Percentiles rank a stretch among this genome's conserved stretches.
These are phyloP conservation scores for Aphelenchoides avenae DNA, from an alignment of 1,140 invertebrate genomes.

Conservation along the genomic window DNA sequence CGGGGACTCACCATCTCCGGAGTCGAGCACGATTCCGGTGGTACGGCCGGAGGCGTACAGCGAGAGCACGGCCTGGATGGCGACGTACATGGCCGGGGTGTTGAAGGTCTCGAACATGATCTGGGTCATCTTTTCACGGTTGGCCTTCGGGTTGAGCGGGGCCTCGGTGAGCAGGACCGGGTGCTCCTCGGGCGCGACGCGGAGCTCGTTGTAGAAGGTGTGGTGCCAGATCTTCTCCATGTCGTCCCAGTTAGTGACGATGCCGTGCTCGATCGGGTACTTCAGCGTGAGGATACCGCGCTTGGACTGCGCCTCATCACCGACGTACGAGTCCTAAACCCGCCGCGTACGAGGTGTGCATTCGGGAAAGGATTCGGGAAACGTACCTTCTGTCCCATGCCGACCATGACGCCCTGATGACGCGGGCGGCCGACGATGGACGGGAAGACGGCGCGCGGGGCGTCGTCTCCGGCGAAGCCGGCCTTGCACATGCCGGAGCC, in stretches of 20 bases:
- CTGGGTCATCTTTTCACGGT: conserved; percentile 67
- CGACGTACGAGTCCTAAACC: conserved; percentile 89
- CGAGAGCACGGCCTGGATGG: conserved; percentile 58
- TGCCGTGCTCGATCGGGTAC: conserved; percentile 65
- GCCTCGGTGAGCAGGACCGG: conserved; percentile 63
- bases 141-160: conserved; percentile 62
- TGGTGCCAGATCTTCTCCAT: conserved; percentile 64
- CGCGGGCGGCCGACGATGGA: no score
- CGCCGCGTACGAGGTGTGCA: no score
- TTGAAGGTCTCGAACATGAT: conserved; percentile 94
- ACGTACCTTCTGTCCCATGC: conserved; percentile 73
- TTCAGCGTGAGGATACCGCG: conserved; percentile 63
- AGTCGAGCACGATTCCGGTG: conserved; percentile 59
- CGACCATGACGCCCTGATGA: conserved; percentile 82
- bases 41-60: conserved; percentile 59
- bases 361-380: conserved; percentile 2
- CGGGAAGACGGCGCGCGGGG: conserved; percentile 68
- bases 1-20: conserved; percentile 56
- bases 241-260: conserved; percentile 66
- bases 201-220: conserved; percentile 67
- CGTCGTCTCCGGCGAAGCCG: conserved; percentile 68
- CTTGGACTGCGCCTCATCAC: conserved; percentile 81
- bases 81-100: conserved; percentile 67
- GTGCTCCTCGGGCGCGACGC: conserved; percentile 65
- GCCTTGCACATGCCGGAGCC: conserved; percentile 80